Evolutionary conservation across 2,113 vertebrate species (phyloP).

Genomic region (Tylochromis polylepis): DNA sequence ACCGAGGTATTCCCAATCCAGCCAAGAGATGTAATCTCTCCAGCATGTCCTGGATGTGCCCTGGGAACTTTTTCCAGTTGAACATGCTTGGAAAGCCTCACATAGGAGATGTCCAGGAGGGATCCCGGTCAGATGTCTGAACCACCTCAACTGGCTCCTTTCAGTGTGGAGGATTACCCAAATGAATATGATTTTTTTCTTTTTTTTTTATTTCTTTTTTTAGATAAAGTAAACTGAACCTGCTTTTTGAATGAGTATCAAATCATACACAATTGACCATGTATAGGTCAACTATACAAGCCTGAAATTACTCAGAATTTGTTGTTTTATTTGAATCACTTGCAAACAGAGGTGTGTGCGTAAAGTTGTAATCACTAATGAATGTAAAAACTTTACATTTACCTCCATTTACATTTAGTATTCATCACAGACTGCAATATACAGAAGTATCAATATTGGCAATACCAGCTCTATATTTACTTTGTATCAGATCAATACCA

Average conservation of each 20-base stretch:
- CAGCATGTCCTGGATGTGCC: background rate
- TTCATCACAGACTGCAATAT: background rate
- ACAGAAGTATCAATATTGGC: background rate
- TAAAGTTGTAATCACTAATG: background rate
- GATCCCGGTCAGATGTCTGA: background rate
- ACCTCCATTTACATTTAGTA: background rate
- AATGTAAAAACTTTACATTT: background rate
- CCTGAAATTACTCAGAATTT: background rate
- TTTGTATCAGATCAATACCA: background rate
- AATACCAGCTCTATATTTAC: background rate
- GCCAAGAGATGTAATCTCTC: background rate
- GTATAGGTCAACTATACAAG: background rate
- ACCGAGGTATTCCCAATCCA: accelerated
- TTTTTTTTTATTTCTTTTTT: too few relatives aligned
- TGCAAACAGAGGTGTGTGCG: accelerated
- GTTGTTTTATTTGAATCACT: background rate
- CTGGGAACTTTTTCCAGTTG: background rate
- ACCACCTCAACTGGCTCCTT: background rate
- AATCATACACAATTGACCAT: background rate
- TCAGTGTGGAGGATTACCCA: background rate
- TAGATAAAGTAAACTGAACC: background rate
- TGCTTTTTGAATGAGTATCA: background rate
- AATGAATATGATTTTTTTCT: too few relatives aligned
- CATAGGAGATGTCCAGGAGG: accelerated
- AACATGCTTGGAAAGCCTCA: background rate